A percentile compares a stretch with the other conserved stretches of the same genome.
Evolutionary conservation across 2,113 vertebrate genomes (phyloP).

Genomic region (Odocoileus virginianus): DNA sequence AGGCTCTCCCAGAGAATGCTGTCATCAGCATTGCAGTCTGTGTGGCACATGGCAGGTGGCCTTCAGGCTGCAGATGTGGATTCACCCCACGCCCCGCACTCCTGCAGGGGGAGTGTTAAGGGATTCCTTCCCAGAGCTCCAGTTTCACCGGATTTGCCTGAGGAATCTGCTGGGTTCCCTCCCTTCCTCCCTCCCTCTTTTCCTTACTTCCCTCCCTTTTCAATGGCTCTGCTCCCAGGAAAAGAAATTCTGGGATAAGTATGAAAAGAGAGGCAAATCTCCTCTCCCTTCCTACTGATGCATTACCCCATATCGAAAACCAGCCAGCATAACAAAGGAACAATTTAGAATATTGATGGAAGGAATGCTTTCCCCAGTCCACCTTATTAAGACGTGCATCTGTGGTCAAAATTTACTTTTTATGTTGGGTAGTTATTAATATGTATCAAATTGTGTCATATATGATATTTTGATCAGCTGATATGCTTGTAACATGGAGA

Average conservation of each 20-base stretch:
- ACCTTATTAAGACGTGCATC: background rate
- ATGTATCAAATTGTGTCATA: background rate
- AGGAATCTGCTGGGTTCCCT: background rate
- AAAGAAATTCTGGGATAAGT: background rate
- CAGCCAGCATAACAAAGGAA: background rate
- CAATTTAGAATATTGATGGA: background rate
- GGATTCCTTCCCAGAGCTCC: background rate
- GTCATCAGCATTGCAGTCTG: background rate
- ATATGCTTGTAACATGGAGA: background rate
- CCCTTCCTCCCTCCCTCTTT: background rate
- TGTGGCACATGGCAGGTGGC: background rate
- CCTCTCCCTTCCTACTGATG: background rate
- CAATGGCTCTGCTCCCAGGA: background rate
- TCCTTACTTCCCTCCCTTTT: background rate
- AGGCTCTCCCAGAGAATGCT: background rate
- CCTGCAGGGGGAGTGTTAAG: background rate
- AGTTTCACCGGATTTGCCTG: background rate
- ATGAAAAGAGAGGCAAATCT: background rate
- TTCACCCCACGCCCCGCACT: accelerated
- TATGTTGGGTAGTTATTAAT: background rate
- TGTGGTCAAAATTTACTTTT: background rate
- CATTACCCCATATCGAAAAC: background rate
- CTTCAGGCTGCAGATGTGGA: background rate
- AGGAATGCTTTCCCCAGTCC: background rate
- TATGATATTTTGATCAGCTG: background rate